Percentiles rank a stretch among this genome's conserved stretches.
Evolutionary conservation across 2,888 invertebrate genomes (phyloP).

Genomic region (Melolontha melolontha): DNA sequence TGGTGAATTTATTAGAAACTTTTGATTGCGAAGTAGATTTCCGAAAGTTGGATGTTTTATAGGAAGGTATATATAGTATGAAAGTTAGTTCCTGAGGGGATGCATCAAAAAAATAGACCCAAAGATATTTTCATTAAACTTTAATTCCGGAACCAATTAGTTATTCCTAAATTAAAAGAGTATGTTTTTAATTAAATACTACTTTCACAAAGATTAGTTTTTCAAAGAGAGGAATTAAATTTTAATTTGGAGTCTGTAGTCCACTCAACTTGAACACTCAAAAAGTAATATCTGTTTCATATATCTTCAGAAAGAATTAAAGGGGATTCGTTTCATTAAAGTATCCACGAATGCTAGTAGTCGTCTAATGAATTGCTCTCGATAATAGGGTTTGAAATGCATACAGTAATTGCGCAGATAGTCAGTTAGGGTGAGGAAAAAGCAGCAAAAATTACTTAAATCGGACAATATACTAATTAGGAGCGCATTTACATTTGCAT

Average conservation of each 20-base stretch:
- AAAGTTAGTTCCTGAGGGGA: too few species aligned
- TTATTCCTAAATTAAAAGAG: constrained; percentile 24
- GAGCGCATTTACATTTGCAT: neutral
- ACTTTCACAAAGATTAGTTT: neutral
- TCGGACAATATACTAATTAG: constrained; percentile 1
- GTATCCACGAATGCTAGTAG: constrained; percentile 5
- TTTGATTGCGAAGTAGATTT: too few species aligned
- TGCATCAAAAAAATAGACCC: neutral
- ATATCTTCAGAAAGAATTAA: constrained; percentile 11
- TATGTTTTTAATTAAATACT: constrained; percentile 31
- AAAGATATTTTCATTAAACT: constrained; percentile 26
- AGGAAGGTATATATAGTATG: too few species aligned
- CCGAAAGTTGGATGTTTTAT: too few species aligned
- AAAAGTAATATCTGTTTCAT: constrained; percentile 34
- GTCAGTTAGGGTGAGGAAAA: neutral
- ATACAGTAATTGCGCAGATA: constrained; percentile 7
- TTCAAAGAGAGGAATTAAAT: constrained; percentile 8
- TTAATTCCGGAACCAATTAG: constrained; percentile 26
- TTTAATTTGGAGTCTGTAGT: constrained; percentile 9
- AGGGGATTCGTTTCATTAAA: constrained; percentile 30
- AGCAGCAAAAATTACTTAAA: constrained; percentile 7
- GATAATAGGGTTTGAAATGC: neutral
- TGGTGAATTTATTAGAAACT: too few species aligned
- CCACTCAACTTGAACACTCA: constrained; percentile 1
- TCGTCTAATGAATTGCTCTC: constrained; percentile 18